Evolutionary conservation across 2,888 invertebrate species (phyloP).

Genomic region (Alentia gelatinosa): DNA sequence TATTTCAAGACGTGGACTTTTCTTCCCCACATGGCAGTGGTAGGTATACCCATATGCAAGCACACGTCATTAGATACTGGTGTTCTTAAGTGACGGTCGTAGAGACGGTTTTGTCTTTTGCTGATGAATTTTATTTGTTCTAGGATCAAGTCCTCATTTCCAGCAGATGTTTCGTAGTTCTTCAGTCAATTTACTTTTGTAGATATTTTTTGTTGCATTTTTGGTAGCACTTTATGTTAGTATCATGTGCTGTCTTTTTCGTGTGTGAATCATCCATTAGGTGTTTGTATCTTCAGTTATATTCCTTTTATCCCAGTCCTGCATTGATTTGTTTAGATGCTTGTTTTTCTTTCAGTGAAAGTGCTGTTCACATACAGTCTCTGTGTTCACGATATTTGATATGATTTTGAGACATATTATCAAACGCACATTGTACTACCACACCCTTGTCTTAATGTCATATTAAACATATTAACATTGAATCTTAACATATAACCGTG

Average conservation of each 20-base stretch:
- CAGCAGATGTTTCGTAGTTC: neutral
- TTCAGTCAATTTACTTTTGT: neutral
- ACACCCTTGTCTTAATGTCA: too few species aligned
- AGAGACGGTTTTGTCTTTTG: neutral
- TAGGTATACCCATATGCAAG: neutral
- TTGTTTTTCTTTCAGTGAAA: too few species aligned
- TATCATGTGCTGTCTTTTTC: neutral
- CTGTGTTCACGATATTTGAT: too few species aligned
- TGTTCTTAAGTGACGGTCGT: neutral
- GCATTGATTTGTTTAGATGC: too few species aligned
- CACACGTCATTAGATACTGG: neutral
- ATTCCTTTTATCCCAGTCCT: too few species aligned
- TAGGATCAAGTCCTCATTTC: neutral
- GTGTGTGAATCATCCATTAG: neutral
- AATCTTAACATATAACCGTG: too few species aligned
- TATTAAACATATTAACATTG: too few species aligned
- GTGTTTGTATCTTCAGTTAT: too few species aligned
- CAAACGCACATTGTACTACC: too few species aligned
- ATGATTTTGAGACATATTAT: too few species aligned
- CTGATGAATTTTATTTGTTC: neutral
- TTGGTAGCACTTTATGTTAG: neutral
- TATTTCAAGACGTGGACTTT: slow-evolving; percentile 38
- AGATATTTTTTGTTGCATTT: neutral
- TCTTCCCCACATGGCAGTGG: slow-evolving; percentile 44
- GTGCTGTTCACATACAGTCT: too few species aligned